phyloP scores from a whole-genome alignment of 2,888 invertebrate genomes.

The Imbricaverruca yamaguchii region DNA sequence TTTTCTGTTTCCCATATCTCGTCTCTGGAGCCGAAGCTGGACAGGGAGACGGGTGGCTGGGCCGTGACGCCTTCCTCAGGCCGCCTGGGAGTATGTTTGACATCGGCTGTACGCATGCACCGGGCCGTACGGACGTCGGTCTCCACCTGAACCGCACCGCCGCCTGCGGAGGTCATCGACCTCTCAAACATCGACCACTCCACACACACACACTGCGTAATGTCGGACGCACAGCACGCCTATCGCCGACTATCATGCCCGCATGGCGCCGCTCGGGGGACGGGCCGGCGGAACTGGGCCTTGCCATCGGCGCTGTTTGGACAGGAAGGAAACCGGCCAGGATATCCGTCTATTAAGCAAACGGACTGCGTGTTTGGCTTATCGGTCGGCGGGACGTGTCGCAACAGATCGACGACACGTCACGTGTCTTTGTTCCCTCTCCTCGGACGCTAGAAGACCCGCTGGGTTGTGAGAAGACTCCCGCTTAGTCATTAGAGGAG shows the following conservation, averaged over 20 bases:
- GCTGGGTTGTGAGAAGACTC: no score
- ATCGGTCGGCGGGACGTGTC: neutral
- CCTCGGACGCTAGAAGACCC: no score
- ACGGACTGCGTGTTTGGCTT: neutral
- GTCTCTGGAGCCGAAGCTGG: no score
- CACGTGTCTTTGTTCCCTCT: no score
- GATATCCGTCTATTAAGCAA: slow-evolving; percentile 9
- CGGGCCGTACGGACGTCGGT: neutral
- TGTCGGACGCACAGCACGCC: neutral
- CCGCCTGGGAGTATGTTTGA: no score
- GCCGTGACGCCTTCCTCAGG: no score
- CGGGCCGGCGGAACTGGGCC: neutral
- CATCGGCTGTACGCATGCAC: no score
- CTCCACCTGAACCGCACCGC: neutral
- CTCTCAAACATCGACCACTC: neutral
- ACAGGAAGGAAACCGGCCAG: slow-evolving; percentile 9
- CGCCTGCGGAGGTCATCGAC: neutral
- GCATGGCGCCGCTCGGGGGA: neutral
- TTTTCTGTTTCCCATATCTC: no score
- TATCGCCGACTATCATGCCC: neutral
- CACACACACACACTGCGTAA: neutral
- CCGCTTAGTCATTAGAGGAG: no score
- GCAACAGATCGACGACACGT: neutral
- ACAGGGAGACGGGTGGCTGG: no score
- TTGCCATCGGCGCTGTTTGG: neutral